A percentile compares a stretch with the other conserved stretches of the same genome.
These are phyloP conservation scores for Ateles fusciceps DNA, from an alignment of 2,797 vertebrate genomes.

Conservation along the genomic window DNA sequence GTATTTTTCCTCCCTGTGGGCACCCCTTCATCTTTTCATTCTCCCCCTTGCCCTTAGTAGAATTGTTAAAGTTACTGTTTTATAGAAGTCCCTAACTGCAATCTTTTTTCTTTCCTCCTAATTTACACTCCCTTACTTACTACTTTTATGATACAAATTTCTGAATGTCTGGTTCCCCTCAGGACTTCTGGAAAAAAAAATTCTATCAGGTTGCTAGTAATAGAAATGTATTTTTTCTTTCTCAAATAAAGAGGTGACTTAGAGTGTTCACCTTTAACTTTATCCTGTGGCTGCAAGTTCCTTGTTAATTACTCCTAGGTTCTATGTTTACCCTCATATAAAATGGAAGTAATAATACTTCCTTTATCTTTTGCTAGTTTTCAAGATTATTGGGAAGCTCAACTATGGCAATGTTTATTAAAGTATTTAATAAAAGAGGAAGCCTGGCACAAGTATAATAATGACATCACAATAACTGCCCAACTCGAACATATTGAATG, in stretches of 20 bases:
- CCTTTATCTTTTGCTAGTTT: neutral
- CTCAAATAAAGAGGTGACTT: slow-evolving; percentile 28
- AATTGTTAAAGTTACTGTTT: slow-evolving; percentile 42
- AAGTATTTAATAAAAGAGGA: neutral
- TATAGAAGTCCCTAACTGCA: neutral
- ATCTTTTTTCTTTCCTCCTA: neutral
- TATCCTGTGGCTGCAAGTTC: neutral
- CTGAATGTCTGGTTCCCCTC: slow-evolving; percentile 16
- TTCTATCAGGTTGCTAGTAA: slow-evolving; percentile 14
- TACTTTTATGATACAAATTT: slow-evolving; percentile 53
- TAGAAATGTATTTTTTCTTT: slow-evolving; percentile 35
- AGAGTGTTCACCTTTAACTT: neutral
- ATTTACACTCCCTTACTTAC: slow-evolving; percentile 17
- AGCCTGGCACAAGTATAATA: neutral
- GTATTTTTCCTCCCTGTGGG: neutral
- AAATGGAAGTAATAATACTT: neutral
- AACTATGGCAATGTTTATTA: neutral
- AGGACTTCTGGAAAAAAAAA: neutral
- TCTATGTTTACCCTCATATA: neutral
- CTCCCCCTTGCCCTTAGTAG: neutral
- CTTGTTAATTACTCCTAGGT: neutral
- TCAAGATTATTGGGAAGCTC: neutral
- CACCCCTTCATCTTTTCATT: neutral
- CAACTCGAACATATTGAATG: neutral
- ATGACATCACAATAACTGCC: neutral